A percentile compares a stretch with the other conserved stretches of the same genome.
Evolutionary conservation across 2,797 vertebrate species (phyloP).

Genomic region (Halcyon badia): DNA sequence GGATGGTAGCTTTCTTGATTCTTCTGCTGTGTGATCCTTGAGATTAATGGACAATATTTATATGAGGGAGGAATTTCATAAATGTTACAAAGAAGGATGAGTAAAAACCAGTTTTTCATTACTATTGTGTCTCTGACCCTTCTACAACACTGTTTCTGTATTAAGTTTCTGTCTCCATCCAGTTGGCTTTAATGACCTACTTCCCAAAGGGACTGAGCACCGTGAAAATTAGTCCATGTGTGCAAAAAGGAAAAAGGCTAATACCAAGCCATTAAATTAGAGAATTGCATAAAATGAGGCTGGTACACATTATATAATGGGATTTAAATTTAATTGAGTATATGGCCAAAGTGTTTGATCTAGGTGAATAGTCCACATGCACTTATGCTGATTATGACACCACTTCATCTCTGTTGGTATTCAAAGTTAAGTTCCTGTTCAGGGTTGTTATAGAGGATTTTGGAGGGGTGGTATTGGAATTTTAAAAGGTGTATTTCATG

Average conservation of each 20-base stretch:
- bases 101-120: slow-evolving; percentile 26
- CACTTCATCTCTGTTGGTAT: slow-evolving; percentile 49
- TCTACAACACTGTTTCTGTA: slow-evolving; percentile 28
- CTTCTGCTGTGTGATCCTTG: background rate
- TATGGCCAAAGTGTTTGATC: slow-evolving; percentile 70
- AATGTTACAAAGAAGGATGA: background rate
- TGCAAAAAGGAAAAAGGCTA: slow-evolving; percentile 62
- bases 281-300: slow-evolving; percentile 72
- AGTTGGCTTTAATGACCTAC: slow-evolving; percentile 70
- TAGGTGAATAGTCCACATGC: slow-evolving; percentile 57
- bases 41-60: background rate
- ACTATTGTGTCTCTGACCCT: slow-evolving; percentile 8
- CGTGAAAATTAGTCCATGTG: slow-evolving; percentile 64
- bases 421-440: slow-evolving; percentile 19
- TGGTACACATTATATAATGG: slow-evolving; percentile 71
- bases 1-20: background rate
- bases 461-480: background rate
- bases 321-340: slow-evolving; percentile 78
- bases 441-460: background rate
- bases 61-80: background rate
- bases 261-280: slow-evolving; percentile 69
- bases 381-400: slow-evolving; percentile 70
- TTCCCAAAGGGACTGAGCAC: slow-evolving; percentile 60
- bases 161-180: slow-evolving; percentile 63
- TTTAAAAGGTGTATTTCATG: background rate